A percentile compares a stretch with the other conserved stretches of the same genome.
Conservation (phyloP, 2,888 invertebrate genomes). For the Lordiphosa andalusiaca region DNA sequence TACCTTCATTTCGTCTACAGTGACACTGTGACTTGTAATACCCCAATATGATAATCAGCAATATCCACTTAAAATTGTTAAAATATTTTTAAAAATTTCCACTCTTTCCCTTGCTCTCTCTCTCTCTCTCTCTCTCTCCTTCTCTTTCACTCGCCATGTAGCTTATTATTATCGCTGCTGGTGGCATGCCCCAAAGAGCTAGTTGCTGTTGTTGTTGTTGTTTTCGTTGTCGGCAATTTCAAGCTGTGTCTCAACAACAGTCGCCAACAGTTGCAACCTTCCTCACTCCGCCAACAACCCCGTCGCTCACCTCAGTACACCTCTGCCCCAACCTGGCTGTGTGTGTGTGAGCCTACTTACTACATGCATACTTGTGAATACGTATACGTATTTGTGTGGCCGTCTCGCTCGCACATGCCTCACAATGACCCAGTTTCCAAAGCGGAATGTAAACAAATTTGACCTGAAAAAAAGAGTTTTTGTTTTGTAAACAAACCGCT, state of each 20-base stretch:
- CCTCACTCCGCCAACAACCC: constrained; percentile 5
- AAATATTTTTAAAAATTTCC: no score
- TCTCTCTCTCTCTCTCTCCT: constrained; percentile 3
- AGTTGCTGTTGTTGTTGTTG: constrained; percentile 20
- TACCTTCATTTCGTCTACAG: no score
- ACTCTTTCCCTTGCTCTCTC: constrained; percentile 3
- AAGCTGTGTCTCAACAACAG: constrained; percentile 47
- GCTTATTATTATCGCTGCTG: constrained; percentile 41
- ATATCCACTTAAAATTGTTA: no score
- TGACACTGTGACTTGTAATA: no score
- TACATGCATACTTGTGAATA: constrained; percentile 17
- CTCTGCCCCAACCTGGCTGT: background rate
- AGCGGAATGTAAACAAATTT: constrained; percentile 78
- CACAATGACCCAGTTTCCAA: constrained; percentile 77
- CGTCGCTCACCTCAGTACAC: no score
- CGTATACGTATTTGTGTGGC: constrained; percentile 15
- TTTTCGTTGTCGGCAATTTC: constrained; percentile 45
- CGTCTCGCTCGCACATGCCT: constrained; percentile 60
- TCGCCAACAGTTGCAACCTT: constrained; percentile 42
- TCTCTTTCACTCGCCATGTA: constrained; percentile 1
- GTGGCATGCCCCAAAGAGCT: constrained; percentile 55
- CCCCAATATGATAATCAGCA: no score
- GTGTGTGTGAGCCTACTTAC: constrained; percentile 4
- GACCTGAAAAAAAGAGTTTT: constrained; percentile 73
- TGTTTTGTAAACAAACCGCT: constrained; percentile 74